Percentiles rank a stretch among this genome's conserved stretches.
phyloP scores from a whole-genome alignment of 2,888 invertebrate species.

The Chromoteleia sp. region DNA sequence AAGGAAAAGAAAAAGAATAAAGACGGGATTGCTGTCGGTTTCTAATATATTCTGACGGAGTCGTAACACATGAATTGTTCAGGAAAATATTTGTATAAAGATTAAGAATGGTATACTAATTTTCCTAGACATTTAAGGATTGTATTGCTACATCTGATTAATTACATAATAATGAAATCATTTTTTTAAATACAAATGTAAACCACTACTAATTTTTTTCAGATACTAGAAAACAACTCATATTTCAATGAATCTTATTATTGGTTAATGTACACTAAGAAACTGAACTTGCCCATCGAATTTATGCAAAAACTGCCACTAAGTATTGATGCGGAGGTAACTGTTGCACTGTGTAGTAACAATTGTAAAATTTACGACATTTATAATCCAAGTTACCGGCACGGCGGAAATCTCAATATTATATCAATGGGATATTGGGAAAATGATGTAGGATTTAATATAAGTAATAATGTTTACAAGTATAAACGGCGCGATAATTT shows the following conservation, averaged over 20 bases:
- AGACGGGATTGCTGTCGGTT: too few species aligned
- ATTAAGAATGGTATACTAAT: too few species aligned
- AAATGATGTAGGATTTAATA: slow-evolving; percentile 68
- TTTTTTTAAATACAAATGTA: not conserved
- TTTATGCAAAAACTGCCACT: slow-evolving; percentile 73
- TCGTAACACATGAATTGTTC: too few species aligned
- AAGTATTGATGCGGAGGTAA: slow-evolving; percentile 77
- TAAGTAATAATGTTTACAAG: slow-evolving; percentile 76
- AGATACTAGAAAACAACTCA: not conserved
- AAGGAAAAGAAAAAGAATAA: too few species aligned
- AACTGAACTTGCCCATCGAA: slow-evolving; percentile 45
- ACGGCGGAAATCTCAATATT: slow-evolving; percentile 75
- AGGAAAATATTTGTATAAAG: too few species aligned
- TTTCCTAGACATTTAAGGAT: too few species aligned
- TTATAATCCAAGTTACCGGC: slow-evolving; percentile 79
- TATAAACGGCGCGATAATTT: slow-evolving; percentile 77
- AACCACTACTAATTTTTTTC: not conserved
- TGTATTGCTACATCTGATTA: too few species aligned
- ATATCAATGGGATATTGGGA: slow-evolving; percentile 77
- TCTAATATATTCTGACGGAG: too few species aligned
- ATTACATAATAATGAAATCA: too few species aligned
- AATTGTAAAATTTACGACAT: slow-evolving; percentile 75
- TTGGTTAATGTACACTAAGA: slow-evolving; percentile 73
- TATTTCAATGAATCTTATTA: slow-evolving; percentile 77
- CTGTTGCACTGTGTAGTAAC: slow-evolving; percentile 70